A percentile compares a stretch with the other conserved stretches of the same genome.
These are phyloP conservation scores for Tenualosa ilisha DNA, from an alignment of 2,797 vertebrate genomes.

Conservation along the genomic window DNA sequence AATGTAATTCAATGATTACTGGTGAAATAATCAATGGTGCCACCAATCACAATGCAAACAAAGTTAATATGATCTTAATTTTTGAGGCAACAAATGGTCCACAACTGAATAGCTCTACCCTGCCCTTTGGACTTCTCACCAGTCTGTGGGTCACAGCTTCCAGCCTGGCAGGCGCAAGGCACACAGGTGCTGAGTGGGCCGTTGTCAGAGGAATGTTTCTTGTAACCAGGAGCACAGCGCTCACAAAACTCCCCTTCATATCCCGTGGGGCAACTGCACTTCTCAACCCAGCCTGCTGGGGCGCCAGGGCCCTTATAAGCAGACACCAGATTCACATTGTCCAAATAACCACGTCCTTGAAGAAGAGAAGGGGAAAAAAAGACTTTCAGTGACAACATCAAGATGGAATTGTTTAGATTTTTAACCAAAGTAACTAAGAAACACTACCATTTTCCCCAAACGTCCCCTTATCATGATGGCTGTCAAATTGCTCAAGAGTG, in stretches of 20 bases:
- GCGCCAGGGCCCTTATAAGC: conserved; percentile 68
- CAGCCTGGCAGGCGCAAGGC: conserved; percentile 82
- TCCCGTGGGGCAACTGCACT: conserved; percentile 78
- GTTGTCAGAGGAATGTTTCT: conserved; percentile 60
- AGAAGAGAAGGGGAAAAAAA: conserved; percentile 20
- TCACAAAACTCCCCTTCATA: conserved; percentile 85
- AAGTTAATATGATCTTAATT: too few species aligned
- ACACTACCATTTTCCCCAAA: conserved; percentile 86
- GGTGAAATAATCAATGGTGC: too few species aligned
- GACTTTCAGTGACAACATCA: not conserved
- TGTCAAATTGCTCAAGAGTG: conserved; percentile 87
- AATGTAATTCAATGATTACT: too few species aligned
- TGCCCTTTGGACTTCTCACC: conserved; percentile 63
- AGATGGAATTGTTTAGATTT: not conserved
- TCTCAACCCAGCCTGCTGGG: conserved; percentile 84
- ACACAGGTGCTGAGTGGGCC: conserved; percentile 81
- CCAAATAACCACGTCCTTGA: conserved; percentile 87
- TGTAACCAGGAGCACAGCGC: conserved; percentile 81
- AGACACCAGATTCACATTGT: conserved; percentile 80
- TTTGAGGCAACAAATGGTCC: too few species aligned
- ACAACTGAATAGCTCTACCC: too few species aligned
- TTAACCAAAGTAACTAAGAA: not conserved
- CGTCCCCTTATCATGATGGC: conserved; percentile 86
- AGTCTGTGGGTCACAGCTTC: conserved; percentile 85
- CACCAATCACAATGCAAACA: too few species aligned